phyloP scores from a whole-genome alignment of 2,888 invertebrate species.

The Yponomeuta evonymella region DNA sequence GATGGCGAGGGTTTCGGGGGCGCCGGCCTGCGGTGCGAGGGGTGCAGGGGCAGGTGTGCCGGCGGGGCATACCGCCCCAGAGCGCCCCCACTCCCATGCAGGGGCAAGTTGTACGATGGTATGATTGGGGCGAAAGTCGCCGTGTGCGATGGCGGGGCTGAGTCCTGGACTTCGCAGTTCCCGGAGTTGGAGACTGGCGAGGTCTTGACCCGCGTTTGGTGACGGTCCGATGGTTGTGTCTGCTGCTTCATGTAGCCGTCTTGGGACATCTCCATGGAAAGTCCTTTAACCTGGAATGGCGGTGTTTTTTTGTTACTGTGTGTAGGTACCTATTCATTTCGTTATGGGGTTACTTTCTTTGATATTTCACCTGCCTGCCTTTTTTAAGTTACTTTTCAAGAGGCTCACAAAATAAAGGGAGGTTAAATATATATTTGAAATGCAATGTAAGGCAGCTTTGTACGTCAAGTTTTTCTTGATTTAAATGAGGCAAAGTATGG shows the following conservation, averaged over 20 bases:
- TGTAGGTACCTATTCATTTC: too few species aligned
- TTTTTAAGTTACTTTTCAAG: too few species aligned
- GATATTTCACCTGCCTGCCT: too few species aligned
- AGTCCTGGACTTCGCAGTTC: conserved; percentile 75
- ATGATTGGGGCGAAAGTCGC: conserved; percentile 65
- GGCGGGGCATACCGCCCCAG: conserved; percentile 72
- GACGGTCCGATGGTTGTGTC: conserved; percentile 58
- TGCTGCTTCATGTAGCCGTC: conserved; percentile 71
- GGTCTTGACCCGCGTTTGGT: conserved; percentile 63
- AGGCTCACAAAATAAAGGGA: too few species aligned
- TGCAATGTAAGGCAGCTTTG: too few species aligned
- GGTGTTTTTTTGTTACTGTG: not conserved
- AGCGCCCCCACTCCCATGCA: conserved; percentile 50
- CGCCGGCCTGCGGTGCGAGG: conserved; percentile 63
- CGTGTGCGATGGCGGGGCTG: conserved; percentile 63
- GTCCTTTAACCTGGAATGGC: conserved; percentile 64
- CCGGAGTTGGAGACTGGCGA: conserved; percentile 66
- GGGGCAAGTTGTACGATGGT: conserved; percentile 58
- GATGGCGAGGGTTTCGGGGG: conserved; percentile 71
- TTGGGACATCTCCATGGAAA: conserved; percentile 72
- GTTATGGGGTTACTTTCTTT: too few species aligned
- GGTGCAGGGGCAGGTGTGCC: conserved; percentile 76
- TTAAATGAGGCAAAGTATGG: too few species aligned
- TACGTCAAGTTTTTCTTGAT: too few species aligned
- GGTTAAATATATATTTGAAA: too few species aligned